phyloP scores from a whole-genome alignment of 2,797 vertebrate genomes.

The Alectoris magna region DNA sequence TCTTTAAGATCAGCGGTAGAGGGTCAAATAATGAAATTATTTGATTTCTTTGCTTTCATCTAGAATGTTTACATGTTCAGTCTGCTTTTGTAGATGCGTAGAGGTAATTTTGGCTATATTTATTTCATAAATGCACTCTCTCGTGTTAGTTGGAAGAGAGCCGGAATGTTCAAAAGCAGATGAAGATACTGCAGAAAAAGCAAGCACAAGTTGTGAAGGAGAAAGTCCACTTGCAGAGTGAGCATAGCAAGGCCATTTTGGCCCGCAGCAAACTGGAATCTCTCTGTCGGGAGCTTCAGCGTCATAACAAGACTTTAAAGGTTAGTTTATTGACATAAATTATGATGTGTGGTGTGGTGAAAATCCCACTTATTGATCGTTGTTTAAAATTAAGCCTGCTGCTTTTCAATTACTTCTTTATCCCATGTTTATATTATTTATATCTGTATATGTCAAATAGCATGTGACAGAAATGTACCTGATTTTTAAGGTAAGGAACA shows the following conservation, averaged over 20 bases:
- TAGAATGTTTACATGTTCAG: background rate
- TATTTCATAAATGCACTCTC: conserved; percentile 39
- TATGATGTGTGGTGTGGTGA: background rate
- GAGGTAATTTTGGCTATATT: background rate
- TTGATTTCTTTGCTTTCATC: background rate
- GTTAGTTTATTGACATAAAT: conserved; percentile 72
- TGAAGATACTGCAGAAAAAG: conserved; percentile 96
- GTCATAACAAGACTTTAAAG: conserved; percentile 98
- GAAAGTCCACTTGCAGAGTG: conserved; percentile 95
- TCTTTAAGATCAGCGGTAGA: background rate
- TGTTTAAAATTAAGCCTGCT: background rate
- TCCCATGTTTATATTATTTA: background rate
- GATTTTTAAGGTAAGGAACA: background rate
- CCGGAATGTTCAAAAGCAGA: conserved; percentile 94
- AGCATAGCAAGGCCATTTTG: conserved; percentile 97
- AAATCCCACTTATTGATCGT: background rate
- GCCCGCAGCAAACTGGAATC: conserved; percentile 98
- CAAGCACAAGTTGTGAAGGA: conserved; percentile 97
- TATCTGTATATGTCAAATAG: background rate
- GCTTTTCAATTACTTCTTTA: background rate
- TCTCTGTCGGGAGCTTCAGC: conserved; percentile 96
- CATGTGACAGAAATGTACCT: background rate
- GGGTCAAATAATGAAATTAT: background rate
- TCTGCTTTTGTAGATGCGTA: background rate
- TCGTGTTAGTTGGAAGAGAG: conserved; percentile 92